These are phyloP conservation scores for Laterallus jamaicensis DNA, from an alignment of 2,113 vertebrate genomes.

Conservation along the genomic window DNA sequence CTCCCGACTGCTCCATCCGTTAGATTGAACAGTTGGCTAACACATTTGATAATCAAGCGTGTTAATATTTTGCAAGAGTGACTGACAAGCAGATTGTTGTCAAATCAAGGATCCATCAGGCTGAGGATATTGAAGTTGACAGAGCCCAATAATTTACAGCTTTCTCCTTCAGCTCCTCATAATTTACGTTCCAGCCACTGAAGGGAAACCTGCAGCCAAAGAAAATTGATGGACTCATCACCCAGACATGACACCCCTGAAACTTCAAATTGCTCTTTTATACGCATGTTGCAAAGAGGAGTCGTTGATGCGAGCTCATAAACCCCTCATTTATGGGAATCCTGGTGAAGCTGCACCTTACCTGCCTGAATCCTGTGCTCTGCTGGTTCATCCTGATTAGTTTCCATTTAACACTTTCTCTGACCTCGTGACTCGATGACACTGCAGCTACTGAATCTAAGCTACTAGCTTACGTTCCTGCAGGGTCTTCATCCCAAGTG, in stretches of 20 bases:
- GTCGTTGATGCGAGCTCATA: slow-evolving; percentile 5
- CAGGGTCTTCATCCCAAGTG: neutral
- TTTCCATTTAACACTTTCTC: neutral
- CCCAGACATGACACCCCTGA: slow-evolving; percentile 22
- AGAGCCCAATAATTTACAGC: slow-evolving; percentile 55
- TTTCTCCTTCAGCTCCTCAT: slow-evolving; percentile 59
- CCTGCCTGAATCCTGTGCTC: neutral
- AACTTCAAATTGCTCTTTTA: slow-evolving; percentile 30
- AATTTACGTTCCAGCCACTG: slow-evolving; percentile 55
- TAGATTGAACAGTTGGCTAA: slow-evolving; percentile 40
- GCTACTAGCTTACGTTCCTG: neutral
- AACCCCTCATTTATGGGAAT: neutral
- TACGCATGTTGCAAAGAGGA: neutral
- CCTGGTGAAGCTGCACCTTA: neutral
- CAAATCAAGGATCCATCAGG: slow-evolving; percentile 49
- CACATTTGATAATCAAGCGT: slow-evolving; percentile 27
- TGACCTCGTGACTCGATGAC: neutral
- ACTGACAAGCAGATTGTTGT: slow-evolving; percentile 68
- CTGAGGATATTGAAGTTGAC: slow-evolving; percentile 55
- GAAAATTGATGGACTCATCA: slow-evolving; percentile 62
- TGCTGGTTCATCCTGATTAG: neutral
- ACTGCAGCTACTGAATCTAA: neutral
- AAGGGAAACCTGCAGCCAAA: slow-evolving; percentile 54
- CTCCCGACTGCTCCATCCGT: neutral
- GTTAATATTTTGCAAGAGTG: slow-evolving; percentile 63